These are phyloP conservation scores for Saccopteryx bilineata DNA, from an alignment of 2,113 vertebrate species.

Conservation along the genomic window DNA sequence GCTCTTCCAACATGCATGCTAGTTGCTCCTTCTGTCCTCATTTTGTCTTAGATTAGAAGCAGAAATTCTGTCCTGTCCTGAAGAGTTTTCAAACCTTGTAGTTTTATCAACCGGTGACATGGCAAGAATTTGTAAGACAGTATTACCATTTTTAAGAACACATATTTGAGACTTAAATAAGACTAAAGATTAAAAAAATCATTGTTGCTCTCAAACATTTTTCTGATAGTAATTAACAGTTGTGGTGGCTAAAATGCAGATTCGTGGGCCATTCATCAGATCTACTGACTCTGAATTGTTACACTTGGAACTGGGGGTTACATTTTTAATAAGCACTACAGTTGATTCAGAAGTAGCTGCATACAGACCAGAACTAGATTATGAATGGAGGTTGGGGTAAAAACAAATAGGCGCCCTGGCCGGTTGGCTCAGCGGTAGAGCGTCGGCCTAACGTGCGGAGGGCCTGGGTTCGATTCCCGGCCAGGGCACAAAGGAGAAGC, in stretches of 20 bases:
- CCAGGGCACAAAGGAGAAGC: too few relatives aligned
- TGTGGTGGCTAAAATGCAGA: not conserved
- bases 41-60: slow-evolving; percentile 44
- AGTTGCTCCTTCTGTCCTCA: slow-evolving; percentile 49
- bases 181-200: not conserved
- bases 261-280: not conserved
- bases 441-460: too few relatives aligned
- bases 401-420: not conserved
- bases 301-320: not conserved
- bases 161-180: not conserved
- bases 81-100: not conserved
- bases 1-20: slow-evolving; percentile 50
- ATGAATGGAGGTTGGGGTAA: not conserved
- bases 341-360: not conserved
- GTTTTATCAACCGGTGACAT: slow-evolving; percentile 5
- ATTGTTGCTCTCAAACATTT: not conserved
- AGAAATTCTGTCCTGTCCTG: not conserved
- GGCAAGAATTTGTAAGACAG: not conserved
- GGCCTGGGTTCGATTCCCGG: too few relatives aligned
- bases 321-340: not conserved
- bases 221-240: not conserved
- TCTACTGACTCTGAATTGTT: not conserved
- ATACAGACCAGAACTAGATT: not conserved
- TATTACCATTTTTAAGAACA: slow-evolving; percentile 30
- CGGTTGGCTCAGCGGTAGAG: too few relatives aligned